Conservation (phyloP, 2,888 invertebrate genomes). For the Lutraria lutraria region DNA sequence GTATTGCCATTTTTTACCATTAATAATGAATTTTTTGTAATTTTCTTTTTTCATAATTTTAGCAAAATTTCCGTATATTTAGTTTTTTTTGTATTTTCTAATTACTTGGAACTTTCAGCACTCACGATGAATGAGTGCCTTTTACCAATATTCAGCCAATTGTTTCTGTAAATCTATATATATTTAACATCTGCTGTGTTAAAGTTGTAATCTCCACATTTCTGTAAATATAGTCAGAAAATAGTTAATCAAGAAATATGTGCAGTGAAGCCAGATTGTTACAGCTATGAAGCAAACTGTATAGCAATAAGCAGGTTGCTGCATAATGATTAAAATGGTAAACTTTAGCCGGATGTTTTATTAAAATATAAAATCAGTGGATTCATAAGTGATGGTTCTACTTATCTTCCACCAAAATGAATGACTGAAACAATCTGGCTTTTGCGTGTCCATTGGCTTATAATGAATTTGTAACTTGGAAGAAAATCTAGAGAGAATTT, state of each 20-base stretch:
- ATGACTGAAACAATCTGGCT: not conserved
- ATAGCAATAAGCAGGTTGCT: not conserved
- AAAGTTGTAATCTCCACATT: constrained; percentile 11
- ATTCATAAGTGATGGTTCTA: not conserved
- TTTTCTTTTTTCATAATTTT: not conserved
- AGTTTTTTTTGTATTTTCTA: not conserved
- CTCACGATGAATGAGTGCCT: not conserved
- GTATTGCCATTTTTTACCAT: constrained; percentile 11
- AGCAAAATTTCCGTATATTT: not conserved
- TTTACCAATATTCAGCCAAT: constrained; percentile 7
- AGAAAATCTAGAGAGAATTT: not conserved
- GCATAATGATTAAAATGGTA: not conserved
- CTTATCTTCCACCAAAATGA: too few species aligned
- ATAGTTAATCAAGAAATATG: not conserved
- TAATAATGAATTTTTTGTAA: constrained; percentile 11
- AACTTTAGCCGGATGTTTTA: not conserved
- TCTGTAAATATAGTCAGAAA: constrained; percentile 6
- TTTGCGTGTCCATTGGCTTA: not conserved
- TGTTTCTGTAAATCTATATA: not conserved
- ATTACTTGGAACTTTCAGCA: not conserved
- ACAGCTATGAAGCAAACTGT: not conserved
- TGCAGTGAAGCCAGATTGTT: not conserved
- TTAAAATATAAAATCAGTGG: not conserved
- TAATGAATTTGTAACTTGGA: not conserved
- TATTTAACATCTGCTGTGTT: not conserved